phyloP scores from a whole-genome alignment of 1,140 invertebrate genomes.

The Cherax destructor region DNA sequence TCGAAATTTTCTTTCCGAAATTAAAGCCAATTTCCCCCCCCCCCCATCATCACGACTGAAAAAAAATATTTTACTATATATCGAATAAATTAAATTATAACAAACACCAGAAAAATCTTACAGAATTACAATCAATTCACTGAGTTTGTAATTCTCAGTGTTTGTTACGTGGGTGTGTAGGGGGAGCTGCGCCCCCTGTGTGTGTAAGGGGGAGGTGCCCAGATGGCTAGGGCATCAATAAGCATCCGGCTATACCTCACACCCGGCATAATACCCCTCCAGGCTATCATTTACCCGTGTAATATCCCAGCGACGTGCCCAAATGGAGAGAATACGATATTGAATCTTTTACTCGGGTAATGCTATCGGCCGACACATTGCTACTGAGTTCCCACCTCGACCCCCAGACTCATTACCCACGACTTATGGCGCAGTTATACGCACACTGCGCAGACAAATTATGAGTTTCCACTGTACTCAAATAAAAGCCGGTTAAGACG shows the following conservation, averaged over 20 bases:
- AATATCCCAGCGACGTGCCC: slow-evolving; percentile 43
- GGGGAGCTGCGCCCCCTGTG: too few species aligned
- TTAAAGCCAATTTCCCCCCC: too few species aligned
- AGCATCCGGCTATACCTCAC: slow-evolving; percentile 20
- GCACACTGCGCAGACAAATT: slow-evolving; percentile 57
- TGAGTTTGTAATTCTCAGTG: too few species aligned
- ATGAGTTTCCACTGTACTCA: slow-evolving; percentile 51
- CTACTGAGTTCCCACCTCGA: slow-evolving; percentile 40
- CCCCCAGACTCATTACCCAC: slow-evolving; percentile 39
- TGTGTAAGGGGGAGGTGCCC: not conserved
- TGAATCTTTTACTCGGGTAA: slow-evolving; percentile 53
- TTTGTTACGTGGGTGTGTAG: too few species aligned
- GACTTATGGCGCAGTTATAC: slow-evolving; percentile 50
- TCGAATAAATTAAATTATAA: too few species aligned
- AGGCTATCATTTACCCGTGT: slow-evolving; percentile 46
- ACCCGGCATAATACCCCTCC: not conserved
- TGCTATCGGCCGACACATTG: slow-evolving; percentile 61
- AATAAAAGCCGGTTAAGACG: slow-evolving; percentile 45
- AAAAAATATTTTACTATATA: too few species aligned
- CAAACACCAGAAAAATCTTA: too few species aligned
- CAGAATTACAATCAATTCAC: too few species aligned
- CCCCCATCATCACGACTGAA: too few species aligned
- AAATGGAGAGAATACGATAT: slow-evolving; percentile 63
- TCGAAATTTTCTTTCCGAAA: too few species aligned
- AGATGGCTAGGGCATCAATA: not conserved